Evolutionary conservation across 92 coral and sea anemone species (phyloP).

Genomic region (Meandrina meandrites): DNA sequence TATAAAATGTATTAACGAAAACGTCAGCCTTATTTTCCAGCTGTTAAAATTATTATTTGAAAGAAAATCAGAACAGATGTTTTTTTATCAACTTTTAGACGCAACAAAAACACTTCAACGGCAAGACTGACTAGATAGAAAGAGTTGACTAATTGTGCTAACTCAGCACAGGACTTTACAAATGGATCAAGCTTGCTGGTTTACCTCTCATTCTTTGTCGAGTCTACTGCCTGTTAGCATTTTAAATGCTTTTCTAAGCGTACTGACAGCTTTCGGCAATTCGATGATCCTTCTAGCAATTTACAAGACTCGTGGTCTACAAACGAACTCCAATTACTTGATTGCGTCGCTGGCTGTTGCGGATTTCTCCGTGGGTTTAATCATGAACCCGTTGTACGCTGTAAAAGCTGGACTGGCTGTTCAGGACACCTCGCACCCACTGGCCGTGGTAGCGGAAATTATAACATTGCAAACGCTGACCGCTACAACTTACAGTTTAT

Average conservation of each 20-base stretch:
- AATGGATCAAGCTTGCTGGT: neutral
- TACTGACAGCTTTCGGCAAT: constrained; percentile 27
- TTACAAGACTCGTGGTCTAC: constrained; percentile 14
- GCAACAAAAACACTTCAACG: neutral
- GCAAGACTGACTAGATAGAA: neutral
- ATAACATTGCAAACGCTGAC: constrained; percentile 64
- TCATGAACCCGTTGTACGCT: constrained; percentile 51
- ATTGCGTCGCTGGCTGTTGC: constrained; percentile 68
- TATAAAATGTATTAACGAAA: neutral
- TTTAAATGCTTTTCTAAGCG: neutral
- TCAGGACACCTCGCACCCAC: constrained; percentile 30
- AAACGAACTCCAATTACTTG: constrained; percentile 42
- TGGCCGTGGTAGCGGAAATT: constrained; percentile 42
- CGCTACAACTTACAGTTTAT: constrained; percentile 55
- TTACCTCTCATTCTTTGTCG: neutral
- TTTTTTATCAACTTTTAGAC: neutral
- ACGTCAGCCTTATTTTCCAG: neutral
- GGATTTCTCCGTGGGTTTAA: constrained; percentile 55
- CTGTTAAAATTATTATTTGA: neutral
- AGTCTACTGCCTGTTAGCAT: neutral
- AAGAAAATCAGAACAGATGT: neutral
- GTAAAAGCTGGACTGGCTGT: constrained; percentile 28
- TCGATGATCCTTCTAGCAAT: constrained; percentile 45
- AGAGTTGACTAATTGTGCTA: neutral
- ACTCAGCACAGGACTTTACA: neutral